These are phyloP conservation scores for Chesias legatella DNA, from an alignment of 2,888 invertebrate species.

Conservation along the genomic window DNA sequence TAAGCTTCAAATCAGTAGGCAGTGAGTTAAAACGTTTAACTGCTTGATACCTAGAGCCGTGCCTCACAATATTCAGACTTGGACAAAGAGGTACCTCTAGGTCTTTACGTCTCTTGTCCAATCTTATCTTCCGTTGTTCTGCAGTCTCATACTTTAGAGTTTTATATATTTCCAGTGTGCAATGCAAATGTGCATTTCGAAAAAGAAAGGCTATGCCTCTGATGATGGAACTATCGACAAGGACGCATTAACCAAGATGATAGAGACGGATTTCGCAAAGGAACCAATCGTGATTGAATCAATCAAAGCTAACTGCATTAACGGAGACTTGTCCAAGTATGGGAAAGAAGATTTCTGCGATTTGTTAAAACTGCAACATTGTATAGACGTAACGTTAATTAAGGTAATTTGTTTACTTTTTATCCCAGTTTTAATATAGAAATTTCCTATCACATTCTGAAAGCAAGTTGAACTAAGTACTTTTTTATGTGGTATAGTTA, in stretches of 20 bases:
- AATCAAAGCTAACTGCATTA: slow-evolving; percentile 33
- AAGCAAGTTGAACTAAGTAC: no score
- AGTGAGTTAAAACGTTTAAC: no score
- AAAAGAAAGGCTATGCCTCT: slow-evolving; percentile 31
- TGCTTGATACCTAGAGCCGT: no score
- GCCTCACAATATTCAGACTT: no score
- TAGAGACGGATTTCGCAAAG: slow-evolving; percentile 18
- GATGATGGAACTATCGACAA: slow-evolving; percentile 36
- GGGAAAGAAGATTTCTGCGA: slow-evolving; percentile 35
- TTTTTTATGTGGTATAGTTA: no score
- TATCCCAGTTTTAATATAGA: no score
- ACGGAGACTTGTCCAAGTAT: slow-evolving; percentile 28
- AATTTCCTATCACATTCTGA: no score
- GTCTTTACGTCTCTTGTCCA: no score
- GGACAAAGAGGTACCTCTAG: no score
- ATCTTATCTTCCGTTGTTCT: no score
- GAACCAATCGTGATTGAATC: slow-evolving; percentile 19
- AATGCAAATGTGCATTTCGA: slow-evolving; percentile 33
- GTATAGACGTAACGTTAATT: slow-evolving; percentile 22
- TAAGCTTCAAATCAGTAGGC: no score
- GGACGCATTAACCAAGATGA: slow-evolving; percentile 12
- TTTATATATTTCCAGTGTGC: slow-evolving; percentile 38
- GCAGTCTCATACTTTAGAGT: no score
- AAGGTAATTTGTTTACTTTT: slow-evolving; percentile 31
- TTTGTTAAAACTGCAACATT: slow-evolving; percentile 27